Base-by-base conservation (phyloP, 2,113 vertebrate species). In the Prionailurus bengalensis region DNA sequence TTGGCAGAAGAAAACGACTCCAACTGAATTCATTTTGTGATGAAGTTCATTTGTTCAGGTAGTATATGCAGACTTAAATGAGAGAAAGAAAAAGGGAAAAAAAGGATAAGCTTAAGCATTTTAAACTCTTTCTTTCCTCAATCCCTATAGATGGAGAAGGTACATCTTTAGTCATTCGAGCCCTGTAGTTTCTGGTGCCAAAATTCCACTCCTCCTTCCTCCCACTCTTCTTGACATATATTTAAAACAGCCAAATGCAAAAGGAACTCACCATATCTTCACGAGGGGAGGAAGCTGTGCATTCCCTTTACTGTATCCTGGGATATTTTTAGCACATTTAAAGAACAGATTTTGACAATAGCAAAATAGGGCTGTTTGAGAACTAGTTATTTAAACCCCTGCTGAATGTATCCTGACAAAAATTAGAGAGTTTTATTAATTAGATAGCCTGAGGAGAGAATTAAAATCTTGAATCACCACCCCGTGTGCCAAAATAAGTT, bases 341-440 rank as follows among this genome's bases (percentile, higher is more conserved):
- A 98, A 97, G 91, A 97, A 96, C 83, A 95, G 95, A 97, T 97
- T 94, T 97, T 98, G 93, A 98, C 95, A 98, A 97, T 66, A 95
- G 86, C 74, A 98, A 98, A 98, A 98, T 89, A 97, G 79, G 82
- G 82, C 82, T 94, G 48, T 93, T 97, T 94, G 94, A 95, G 92
- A 94, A 97, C 81, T 91, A 97, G 97, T 95, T 98, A 96, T 97
- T 98, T 98, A 97, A 98, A 94, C 73, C 94, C 90, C 74, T 96
- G 73, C 95, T 98, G 97, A 98, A 98, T 83, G 82, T 61, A 98
- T 97, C 94, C 95, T 97, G 98, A 98, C 68, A 97, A 98, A 98
- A 98, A 97, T 92, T 97, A 97, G 95, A 95, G 74, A 65, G 27
- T 84, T 97, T 98, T 98, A 97, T 98, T 98, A 98, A 98, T 98